These are phyloP conservation scores for Acestrorhynchus altus DNA, from an alignment of 2,797 vertebrate species.

Conservation along the genomic window DNA sequence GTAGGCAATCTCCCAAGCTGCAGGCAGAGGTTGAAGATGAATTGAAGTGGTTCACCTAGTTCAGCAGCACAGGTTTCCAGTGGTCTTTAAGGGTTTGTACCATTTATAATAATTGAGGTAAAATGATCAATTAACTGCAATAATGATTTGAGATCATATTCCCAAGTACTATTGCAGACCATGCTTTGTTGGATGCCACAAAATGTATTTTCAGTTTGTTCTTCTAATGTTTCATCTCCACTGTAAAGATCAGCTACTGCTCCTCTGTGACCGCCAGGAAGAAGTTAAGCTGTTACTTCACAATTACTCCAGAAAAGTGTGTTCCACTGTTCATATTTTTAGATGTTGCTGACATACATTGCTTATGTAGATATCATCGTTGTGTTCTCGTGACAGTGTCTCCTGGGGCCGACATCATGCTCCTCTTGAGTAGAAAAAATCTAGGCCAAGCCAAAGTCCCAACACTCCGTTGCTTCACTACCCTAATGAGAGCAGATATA, in stretches of 20 bases:
- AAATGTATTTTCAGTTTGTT: not conserved
- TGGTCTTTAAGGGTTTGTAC: too few relatives aligned
- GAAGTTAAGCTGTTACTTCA: not conserved
- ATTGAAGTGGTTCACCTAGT: too few relatives aligned
- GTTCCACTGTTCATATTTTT: slow-evolving; percentile 27
- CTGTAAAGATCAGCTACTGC: not conserved
- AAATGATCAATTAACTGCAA: too few relatives aligned
- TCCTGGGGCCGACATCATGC: slow-evolving; percentile 4
- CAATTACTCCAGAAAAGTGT: not conserved
- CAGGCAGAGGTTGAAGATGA: too few relatives aligned
- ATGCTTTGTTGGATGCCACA: not conserved
- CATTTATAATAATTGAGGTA: too few relatives aligned
- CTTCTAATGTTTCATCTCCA: not conserved
- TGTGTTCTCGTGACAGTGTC: slow-evolving; percentile 25
- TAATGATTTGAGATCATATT: too few relatives aligned
- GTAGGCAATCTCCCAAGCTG: too few relatives aligned
- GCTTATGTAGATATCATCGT: slow-evolving; percentile 24
- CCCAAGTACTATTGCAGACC: too few relatives aligned
- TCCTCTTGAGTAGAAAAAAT: slow-evolving; percentile 28
- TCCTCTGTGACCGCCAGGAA: not conserved
- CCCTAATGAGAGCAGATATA: slow-evolving; percentile 42
- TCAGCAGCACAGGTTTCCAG: too few relatives aligned
- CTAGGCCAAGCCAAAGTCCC: slow-evolving; percentile 42
- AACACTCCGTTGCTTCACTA: slow-evolving; percentile 1
- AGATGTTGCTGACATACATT: slow-evolving; percentile 22